These are phyloP conservation scores for Oceanites oceanicus DNA, from an alignment of 2,113 vertebrate species.

Conservation along the genomic window DNA sequence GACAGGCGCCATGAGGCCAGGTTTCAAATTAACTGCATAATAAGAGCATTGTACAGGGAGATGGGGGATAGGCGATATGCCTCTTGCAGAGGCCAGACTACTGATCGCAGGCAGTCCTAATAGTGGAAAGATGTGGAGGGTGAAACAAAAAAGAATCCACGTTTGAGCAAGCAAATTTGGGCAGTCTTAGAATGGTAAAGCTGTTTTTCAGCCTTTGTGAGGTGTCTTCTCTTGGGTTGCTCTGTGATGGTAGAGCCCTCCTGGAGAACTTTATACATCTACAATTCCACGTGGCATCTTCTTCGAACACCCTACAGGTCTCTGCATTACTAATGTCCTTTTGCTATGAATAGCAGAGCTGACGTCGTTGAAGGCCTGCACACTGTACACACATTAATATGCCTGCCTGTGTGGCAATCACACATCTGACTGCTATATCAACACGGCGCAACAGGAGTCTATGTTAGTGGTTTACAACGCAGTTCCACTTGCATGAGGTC, in stretches of 20 bases:
- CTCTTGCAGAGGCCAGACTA: neutral
- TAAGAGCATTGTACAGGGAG: neutral
- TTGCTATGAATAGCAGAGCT: neutral
- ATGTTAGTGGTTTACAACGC: neutral
- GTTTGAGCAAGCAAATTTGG: neutral
- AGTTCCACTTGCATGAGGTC: neutral
- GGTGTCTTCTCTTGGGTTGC: neutral
- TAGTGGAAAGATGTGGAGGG: neutral
- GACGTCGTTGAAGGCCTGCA: neutral
- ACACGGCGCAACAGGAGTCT: neutral
- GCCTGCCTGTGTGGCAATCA: neutral
- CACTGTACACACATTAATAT: neutral
- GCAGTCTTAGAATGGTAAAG: neutral
- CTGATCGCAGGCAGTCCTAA: neutral
- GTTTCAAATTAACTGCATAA: constrained; percentile 16
- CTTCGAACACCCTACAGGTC: neutral
- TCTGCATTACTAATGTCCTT: neutral
- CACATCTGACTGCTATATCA: neutral
- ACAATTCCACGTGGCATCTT: neutral
- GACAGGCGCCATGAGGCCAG: neutral
- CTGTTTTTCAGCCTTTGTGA: neutral
- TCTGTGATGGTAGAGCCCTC: neutral
- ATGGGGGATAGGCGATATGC: neutral
- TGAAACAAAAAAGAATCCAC: neutral
- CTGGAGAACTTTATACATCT: neutral